Percentiles rank a stretch among this genome's conserved stretches.
Conservation (phyloP, 1,140 invertebrate species). For the Trinorchestia longiramus region DNA sequence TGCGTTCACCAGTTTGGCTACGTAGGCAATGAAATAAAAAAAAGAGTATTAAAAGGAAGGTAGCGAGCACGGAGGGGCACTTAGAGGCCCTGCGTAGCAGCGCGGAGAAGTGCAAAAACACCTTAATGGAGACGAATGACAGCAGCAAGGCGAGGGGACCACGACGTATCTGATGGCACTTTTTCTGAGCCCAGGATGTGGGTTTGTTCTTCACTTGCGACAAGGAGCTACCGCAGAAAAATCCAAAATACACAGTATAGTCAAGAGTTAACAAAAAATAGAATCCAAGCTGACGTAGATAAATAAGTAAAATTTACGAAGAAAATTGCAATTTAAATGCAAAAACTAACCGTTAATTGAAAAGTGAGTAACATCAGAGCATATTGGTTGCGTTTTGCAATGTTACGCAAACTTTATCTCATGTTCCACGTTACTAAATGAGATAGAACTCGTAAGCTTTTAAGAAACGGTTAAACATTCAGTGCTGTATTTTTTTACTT, state of each 20-base stretch:
- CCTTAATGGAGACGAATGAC: constrained; percentile 49
- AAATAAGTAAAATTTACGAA: no score
- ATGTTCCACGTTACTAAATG: no score
- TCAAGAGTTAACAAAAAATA: neutral
- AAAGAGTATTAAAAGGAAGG: neutral
- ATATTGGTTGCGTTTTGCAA: no score
- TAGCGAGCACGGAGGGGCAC: constrained; percentile 18
- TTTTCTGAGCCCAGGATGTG: constrained; percentile 30
- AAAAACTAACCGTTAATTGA: no score
- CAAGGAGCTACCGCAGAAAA: neutral
- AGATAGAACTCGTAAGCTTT: no score
- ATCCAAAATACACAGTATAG: neutral
- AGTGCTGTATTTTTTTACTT: no score
- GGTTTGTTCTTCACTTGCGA: constrained; percentile 27
- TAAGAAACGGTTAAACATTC: no score
- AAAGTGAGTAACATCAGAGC: no score
- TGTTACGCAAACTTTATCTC: no score
- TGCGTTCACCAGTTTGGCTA: neutral
- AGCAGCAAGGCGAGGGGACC: constrained; percentile 21
- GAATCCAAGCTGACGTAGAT: neutral
- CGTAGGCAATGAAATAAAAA: neutral
- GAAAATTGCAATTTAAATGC: no score
- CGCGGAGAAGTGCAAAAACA: constrained; percentile 33
- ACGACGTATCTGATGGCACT: constrained; percentile 26
- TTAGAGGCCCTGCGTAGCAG: neutral